phyloP scores from a whole-genome alignment of 2,888 invertebrate genomes.

The Oscheius sp. region DNA sequence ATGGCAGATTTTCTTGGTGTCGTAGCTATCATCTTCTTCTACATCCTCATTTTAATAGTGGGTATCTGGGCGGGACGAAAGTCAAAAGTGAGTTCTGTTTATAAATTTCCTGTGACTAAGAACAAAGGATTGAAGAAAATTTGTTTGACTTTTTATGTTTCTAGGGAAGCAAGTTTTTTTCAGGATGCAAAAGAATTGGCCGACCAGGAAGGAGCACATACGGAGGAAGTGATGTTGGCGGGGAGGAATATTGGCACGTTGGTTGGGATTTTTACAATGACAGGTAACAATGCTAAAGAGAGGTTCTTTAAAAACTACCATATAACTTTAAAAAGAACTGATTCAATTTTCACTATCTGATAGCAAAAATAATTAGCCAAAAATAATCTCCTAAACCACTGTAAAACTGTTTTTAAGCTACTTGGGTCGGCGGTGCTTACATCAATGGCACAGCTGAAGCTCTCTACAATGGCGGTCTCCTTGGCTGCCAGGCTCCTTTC shows the following conservation, averaged over 20 bases:
- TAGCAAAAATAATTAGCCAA: too few relatives aligned
- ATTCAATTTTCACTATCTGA: too few relatives aligned
- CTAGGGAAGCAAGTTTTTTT: too few relatives aligned
- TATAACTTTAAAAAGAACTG: too few relatives aligned
- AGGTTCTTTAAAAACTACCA: too few relatives aligned
- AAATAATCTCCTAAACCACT: background rate
- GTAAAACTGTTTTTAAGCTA: constrained; percentile 77
- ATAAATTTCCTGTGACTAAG: background rate
- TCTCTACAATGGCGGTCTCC: constrained; percentile 88
- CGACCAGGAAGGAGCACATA: constrained; percentile 76
- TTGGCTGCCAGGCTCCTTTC: constrained; percentile 96
- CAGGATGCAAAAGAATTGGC: constrained; percentile 44
- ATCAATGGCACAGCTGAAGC: constrained; percentile 99
- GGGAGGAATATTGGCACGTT: constrained; percentile 92
- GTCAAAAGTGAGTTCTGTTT: constrained; percentile 75
- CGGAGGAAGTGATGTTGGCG: constrained; percentile 96
- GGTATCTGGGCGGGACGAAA: constrained; percentile 97
- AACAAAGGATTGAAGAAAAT: background rate
- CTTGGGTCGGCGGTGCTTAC: constrained; percentile 99
- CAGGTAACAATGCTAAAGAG: too few relatives aligned
- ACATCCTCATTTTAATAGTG: constrained; percentile 90
- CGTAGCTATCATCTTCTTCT: constrained; percentile 92
- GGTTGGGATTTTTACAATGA: constrained; percentile 99
- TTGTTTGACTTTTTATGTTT: too few relatives aligned
- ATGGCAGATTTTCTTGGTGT: constrained; percentile 77